phyloP scores from a whole-genome alignment of 2,888 invertebrate species.

The Onthophagus sagittarius region DNA sequence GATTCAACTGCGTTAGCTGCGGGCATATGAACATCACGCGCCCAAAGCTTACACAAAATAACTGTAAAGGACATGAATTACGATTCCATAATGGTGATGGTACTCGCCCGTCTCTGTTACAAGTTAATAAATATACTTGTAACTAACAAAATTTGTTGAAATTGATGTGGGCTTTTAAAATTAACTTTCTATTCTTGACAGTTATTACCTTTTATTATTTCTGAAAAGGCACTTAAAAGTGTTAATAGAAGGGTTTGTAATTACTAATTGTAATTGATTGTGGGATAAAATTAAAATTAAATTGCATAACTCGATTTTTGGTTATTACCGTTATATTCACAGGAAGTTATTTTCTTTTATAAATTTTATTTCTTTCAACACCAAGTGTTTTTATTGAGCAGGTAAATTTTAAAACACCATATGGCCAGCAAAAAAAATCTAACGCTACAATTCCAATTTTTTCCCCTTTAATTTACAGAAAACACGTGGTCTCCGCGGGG shows the following conservation, averaged over 20 bases:
- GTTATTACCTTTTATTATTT: background rate
- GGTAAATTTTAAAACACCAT: background rate
- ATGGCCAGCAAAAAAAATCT: background rate
- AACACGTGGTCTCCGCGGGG: background rate
- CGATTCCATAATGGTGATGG: background rate
- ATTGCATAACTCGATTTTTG: no score
- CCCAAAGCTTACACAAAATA: background rate
- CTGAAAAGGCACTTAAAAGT: background rate
- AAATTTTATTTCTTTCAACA: background rate
- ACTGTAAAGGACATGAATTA: background rate
- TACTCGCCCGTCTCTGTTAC: background rate
- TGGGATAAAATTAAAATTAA: no score
- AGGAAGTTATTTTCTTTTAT: background rate
- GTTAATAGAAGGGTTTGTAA: no score
- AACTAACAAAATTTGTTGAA: background rate
- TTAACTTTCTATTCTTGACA: background rate
- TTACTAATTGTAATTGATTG: no score
- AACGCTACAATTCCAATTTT: background rate
- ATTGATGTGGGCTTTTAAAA: background rate
- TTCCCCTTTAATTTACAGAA: background rate
- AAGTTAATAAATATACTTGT: background rate
- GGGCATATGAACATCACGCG: background rate
- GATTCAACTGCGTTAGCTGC: background rate
- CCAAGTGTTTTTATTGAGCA: background rate
- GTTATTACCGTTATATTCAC: background rate